A percentile compares a stretch with the other conserved stretches of the same genome.
Evolutionary conservation across 92 coral and sea anemone genomes (phyloP).

Genomic region (Epizoanthus fatuus): DNA sequence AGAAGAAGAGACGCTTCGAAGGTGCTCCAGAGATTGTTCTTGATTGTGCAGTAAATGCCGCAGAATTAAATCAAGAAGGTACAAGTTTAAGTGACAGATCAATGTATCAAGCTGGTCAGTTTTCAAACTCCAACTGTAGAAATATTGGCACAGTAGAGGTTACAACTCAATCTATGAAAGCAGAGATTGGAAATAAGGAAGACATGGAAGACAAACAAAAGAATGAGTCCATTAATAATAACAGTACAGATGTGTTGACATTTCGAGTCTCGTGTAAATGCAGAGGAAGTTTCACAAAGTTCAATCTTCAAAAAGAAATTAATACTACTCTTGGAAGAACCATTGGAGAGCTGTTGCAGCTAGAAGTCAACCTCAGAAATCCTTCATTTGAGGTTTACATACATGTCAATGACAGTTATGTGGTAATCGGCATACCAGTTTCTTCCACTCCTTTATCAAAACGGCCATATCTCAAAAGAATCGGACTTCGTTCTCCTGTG

Average conservation of each 20-base stretch:
- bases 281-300: slow-evolving; percentile 18
- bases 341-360: slow-evolving; percentile 20
- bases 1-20: slow-evolving; percentile 18
- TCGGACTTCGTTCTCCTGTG: slow-evolving; percentile 34
- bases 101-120: background rate
- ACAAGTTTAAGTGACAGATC: background rate
- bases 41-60: background rate
- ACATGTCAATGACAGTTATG: slow-evolving; percentile 17
- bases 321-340: slow-evolving; percentile 11
- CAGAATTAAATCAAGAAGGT: background rate
- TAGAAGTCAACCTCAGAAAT: slow-evolving; percentile 28
- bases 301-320: slow-evolving; percentile 12
- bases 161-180: background rate
- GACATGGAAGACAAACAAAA: background rate
- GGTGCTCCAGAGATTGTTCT: background rate
- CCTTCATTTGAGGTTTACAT: slow-evolving; percentile 30
- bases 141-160: background rate
- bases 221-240: background rate
- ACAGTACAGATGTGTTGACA: background rate
- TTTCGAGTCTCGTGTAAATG: slow-evolving; percentile 44
- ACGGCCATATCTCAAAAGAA: slow-evolving; percentile 38
- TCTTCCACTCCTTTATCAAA: slow-evolving; percentile 15
- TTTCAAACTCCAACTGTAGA: background rate
- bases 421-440: slow-evolving; percentile 36
- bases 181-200: background rate